Evolutionary conservation across 2,113 vertebrate species (phyloP), one percentile per base, ranked within the genome.

Genomic region (Vulpes lagopus): DNA sequence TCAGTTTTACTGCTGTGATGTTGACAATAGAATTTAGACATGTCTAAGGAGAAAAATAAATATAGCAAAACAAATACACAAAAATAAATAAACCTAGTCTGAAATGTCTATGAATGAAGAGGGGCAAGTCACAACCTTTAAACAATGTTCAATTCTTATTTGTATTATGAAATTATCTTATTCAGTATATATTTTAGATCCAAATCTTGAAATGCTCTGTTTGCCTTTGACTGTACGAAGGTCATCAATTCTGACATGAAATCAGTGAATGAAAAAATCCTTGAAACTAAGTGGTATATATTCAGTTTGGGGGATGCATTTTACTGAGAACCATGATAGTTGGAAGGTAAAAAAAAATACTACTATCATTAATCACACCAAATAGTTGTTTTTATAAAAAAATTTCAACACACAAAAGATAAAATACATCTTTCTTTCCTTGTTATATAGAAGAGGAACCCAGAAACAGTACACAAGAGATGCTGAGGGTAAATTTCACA

Each of bases 341-440:
- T 74, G 30, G 19, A 55, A 74, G 27, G 67, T 84, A 2, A 51
- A 69, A 32, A 81, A 87, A 91, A 89, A 43, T 2, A 55, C 4
- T 11, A 25, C 17, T 10, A 16, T 69, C 30, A 53, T 84, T 93
- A 83, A 69, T 67, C 55, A 86, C 12, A 38, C 17, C 32, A 94
- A 96, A 81, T 94, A 96, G 95, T 73, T 96, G 69, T 67, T 87
- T 30, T 94, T 86, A 85, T 89, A 81, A 91, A 95, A 95, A 86
- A 94, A 86, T 95, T 96, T 81, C 91, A 83, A 35, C 11, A 79
- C 22, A 76, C 5, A 80, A 91, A 69, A 32, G 71, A 74, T 35
- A 19, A 5, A 80, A 69, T 51, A 5, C 23, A 71, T 78, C 73
- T 80, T 87, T 93, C 25, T 32, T 49, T 14, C 8, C 38, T 71